phyloP scores from a whole-genome alignment of 2,888 invertebrate genomes.

The Diarsia mendica region DNA sequence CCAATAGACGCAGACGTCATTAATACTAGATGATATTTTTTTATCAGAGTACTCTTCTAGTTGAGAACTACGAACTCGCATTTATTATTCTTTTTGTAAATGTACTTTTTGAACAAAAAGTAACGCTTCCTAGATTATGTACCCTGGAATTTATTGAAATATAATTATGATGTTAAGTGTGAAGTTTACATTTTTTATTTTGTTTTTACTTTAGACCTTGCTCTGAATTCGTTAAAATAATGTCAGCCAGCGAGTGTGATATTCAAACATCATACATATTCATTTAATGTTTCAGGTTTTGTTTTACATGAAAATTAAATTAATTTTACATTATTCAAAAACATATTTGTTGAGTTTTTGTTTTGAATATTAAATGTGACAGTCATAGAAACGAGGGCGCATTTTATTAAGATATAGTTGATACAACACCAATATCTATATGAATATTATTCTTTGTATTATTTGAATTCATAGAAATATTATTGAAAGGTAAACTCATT shows the following conservation, averaged over 20 bases:
- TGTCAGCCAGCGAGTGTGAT: not conserved
- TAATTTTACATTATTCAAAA: not conserved
- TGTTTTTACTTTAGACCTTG: conserved; percentile 20
- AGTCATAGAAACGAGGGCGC: not conserved
- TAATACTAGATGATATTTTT: conserved; percentile 68
- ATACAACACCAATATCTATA: not conserved
- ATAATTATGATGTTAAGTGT: conserved; percentile 27
- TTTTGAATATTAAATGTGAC: not conserved
- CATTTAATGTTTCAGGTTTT: not conserved
- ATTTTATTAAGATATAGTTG: no score
- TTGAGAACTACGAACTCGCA: conserved; percentile 53
- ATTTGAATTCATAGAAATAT: no score
- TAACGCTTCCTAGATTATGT: conserved; percentile 50
- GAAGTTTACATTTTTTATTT: conserved; percentile 27
- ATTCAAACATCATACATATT: not conserved
- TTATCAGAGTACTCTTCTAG: conserved; percentile 43
- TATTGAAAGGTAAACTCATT: not conserved
- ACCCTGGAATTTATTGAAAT: conserved; percentile 47
- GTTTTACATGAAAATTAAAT: not conserved
- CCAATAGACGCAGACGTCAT: conserved; percentile 60
- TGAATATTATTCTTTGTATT: not conserved
- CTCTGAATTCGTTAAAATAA: not conserved
- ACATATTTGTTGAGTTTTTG: not conserved
- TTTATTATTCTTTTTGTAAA: conserved; percentile 58
- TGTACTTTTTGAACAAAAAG: conserved; percentile 47